Evolutionary conservation across 2,113 vertebrate genomes (phyloP).

Genomic region (Rhinoptilus africanus): DNA sequence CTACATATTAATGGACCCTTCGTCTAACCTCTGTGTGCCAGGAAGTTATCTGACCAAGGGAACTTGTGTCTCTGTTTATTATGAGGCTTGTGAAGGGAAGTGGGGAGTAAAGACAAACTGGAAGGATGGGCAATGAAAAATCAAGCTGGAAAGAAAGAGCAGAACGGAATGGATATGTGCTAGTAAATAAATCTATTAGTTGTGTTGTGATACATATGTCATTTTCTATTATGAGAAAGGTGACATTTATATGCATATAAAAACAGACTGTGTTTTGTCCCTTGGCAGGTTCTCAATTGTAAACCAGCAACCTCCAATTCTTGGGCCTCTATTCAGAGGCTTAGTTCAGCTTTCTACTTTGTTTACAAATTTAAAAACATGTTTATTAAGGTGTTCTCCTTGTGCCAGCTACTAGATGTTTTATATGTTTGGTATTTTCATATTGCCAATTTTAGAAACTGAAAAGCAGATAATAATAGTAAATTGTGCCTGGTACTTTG

Average conservation of each 20-base stretch:
- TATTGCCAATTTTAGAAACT: not conserved
- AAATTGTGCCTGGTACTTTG: not conserved
- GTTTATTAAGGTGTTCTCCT: not conserved
- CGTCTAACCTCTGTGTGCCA: not conserved
- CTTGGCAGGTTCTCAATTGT: rapidly evolving
- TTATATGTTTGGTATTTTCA: not conserved
- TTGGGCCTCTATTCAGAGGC: not conserved
- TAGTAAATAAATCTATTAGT: not conserved
- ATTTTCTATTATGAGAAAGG: not conserved
- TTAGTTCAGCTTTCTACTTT: not conserved
- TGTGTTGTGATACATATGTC: not conserved
- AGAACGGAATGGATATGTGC: not conserved
- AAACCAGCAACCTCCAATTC: not conserved
- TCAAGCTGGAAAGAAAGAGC: not conserved
- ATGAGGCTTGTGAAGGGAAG: not conserved
- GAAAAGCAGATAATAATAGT: not conserved
- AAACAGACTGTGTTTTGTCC: not conserved
- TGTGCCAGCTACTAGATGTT: not conserved
- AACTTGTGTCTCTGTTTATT: not conserved
- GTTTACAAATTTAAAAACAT: not conserved
- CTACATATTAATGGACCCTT: not conserved
- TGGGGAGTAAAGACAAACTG: not conserved
- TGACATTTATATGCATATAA: not conserved
- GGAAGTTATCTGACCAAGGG: not conserved
- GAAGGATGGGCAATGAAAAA: not conserved